These are phyloP conservation scores for Rhagium mordax DNA, from an alignment of 2,888 invertebrate genomes.

Conservation along the genomic window DNA sequence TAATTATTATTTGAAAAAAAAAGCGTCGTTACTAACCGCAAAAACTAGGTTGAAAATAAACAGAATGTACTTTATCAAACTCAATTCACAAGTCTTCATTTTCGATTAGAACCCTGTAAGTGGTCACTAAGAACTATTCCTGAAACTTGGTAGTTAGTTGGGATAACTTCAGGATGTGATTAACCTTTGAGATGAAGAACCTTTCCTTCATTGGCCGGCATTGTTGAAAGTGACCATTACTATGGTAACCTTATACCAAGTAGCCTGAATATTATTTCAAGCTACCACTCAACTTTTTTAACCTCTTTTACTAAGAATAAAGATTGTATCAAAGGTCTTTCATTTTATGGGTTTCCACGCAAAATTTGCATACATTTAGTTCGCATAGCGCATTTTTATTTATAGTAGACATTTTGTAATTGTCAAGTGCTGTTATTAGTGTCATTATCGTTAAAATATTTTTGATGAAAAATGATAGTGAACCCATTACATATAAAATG, in stretches of 20 bases:
- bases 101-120: slow-evolving; percentile 37
- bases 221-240: slow-evolving; percentile 35
- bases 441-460: not conserved
- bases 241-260: slow-evolving; percentile 31
- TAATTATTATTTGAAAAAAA: too few species aligned
- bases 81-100: slow-evolving; percentile 73
- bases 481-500: too few species aligned
- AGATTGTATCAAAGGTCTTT: slow-evolving; percentile 35
- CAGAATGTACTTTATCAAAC: slow-evolving; percentile 82
- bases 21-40: slow-evolving; percentile 82
- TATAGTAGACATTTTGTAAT: not conserved
- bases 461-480: not conserved
- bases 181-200: slow-evolving; percentile 7
- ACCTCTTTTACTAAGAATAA: slow-evolving; percentile 14
- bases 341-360: slow-evolving; percentile 30
- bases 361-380: slow-evolving; percentile 13
- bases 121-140: slow-evolving; percentile 31
- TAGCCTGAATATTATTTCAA: slow-evolving; percentile 12
- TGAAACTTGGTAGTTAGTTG: not conserved
- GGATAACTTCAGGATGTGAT: slow-evolving; percentile 6
- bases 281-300: slow-evolving; percentile 14
- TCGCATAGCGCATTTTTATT: not conserved
- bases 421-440: not conserved
- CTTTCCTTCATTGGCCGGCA: slow-evolving; percentile 24
- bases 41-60: slow-evolving; percentile 83